A percentile compares a stretch with the other conserved stretches of the same genome.
Evolutionary conservation across 2,888 invertebrate genomes (phyloP).

Genomic region (Amorpha juglandis): DNA sequence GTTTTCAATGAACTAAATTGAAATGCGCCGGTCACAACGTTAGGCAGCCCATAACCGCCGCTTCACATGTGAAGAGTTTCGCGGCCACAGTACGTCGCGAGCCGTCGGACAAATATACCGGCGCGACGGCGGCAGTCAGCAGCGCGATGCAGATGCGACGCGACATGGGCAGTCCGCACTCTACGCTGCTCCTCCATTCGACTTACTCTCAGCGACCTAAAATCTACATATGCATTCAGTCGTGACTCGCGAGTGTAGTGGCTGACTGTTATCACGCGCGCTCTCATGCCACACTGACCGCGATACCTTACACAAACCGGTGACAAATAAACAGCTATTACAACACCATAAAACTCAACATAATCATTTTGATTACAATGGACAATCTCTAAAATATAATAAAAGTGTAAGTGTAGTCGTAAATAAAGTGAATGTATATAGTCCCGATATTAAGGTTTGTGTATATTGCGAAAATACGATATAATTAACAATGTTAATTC

Average conservation of each 20-base stretch:
- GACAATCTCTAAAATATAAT: conserved; percentile 39
- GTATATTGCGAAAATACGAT: conserved; percentile 44
- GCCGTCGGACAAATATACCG: neutral
- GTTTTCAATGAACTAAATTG: conserved; percentile 56
- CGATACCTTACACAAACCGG: conserved; percentile 12
- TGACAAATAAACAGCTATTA: conserved; percentile 22
- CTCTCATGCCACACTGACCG: conserved; percentile 28
- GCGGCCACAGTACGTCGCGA: conserved; percentile 19
- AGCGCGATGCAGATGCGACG: conserved; percentile 14
- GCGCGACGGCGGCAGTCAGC: no score
- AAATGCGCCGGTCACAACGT: conserved; percentile 38
- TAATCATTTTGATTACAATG: conserved; percentile 47
- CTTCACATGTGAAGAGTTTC: conserved; percentile 14
- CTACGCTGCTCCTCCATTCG: conserved; percentile 1
- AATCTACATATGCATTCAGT: conserved; percentile 27
- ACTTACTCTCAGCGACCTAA: conserved; percentile 17
- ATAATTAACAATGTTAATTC: conserved; percentile 47
- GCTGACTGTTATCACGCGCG: conserved; percentile 28
- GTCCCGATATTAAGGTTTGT: conserved; percentile 58
- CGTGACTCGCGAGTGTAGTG: conserved; percentile 28
- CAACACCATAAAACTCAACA: conserved; percentile 43
- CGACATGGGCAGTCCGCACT: neutral
- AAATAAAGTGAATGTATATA: conserved; percentile 28
- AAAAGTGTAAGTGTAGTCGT: conserved; percentile 31
- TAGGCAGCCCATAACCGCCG: neutral